Evolutionary conservation across 2,113 vertebrate species (phyloP), one percentile per base, ranked within the genome.

Genomic region (Rhinoderma darwinii): DNA sequence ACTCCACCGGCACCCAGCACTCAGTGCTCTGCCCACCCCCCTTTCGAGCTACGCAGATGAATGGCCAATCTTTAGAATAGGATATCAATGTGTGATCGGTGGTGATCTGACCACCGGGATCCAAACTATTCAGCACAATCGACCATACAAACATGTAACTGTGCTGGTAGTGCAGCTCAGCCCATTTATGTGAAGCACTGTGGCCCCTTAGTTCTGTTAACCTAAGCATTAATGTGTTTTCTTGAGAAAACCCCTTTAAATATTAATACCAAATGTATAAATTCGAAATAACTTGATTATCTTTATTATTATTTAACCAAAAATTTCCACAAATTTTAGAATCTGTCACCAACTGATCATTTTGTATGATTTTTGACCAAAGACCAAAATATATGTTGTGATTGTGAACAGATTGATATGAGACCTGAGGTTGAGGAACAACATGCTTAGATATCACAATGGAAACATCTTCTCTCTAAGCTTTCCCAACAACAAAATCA

Each of bases 401-500:
- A 11, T 35, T 80, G 54, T 41, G 12, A 11, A 59, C 54, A 80
- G 32, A 59, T 51, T 59, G 12, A 56, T 39, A 54, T 27, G 20
- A 78, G 20, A 25, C 50, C 37, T 43, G 30, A 43, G 56, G 75
- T 32, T n/a, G 27, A 51, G 44, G 12, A 32, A 51, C 44, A 77
- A 77, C 44, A 77, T 11, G 27, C 77, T 41, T 39, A 63, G 35
- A 27, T 61, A 61, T 81, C 37, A n/a, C 54, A 39, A 63, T 79
- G 22, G 54, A 61, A 81, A 63, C 22, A 39, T 81, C 56, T 41
- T 81, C 54, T 39, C 54, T 27, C 22, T 61, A 14, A 9, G 56
- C 56, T 81, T 81, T 47, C 43, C 54, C 54, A 63, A 61, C 54
- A 81, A 81, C 12, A 41, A 81, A 81, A 81, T 81, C 78, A 81